Evolutionary conservation across 1,140 invertebrate species (phyloP), one percentile per base, ranked within the genome.

Genomic region (Tigriopus japonicus): DNA sequence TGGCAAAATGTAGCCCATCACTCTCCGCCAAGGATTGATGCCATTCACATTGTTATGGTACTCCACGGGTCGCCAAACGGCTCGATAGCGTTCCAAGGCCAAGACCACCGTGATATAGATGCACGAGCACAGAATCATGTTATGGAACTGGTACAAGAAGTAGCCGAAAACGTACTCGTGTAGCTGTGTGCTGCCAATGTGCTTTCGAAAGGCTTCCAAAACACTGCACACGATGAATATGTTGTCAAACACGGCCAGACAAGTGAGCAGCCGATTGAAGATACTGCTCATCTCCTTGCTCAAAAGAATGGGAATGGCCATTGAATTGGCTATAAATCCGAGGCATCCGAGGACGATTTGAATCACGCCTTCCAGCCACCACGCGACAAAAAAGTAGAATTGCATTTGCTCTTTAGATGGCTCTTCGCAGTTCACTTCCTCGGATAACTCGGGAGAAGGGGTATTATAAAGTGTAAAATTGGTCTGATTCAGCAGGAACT

Each of bases 101-200:
- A 58, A 41, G 12, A 58, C 55, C 13, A 58, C 55, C 6, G 55
- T 58, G n/a, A 58, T 41, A 58, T 58, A 58, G 10, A 42, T 58
- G 17, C 28, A 35, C 28, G 17, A 23, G 42, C 28, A 58, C 15
- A 58, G 10, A 6, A 41, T 58, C 55, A 58, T 58, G 28, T 58
- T 58, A 41, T 58, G 55, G n/a, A 58, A 58, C 28, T 58, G 55
- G 40, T 58, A 58, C 12, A 58, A 23, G 41, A 58, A 58, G 28
- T 58, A 58, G 24, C 21, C 55, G 41, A 35, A 58, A 2, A 58
- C 17, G 55, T 58, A 58, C 21, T 58, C 55, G 41, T 58, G 40
- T 3, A 35, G 17, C 15, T 28, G 23, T 2, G 21, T 40, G 17
- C 28, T 41, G n/a, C 40, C 28, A n/a, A 58, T 58, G 55, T 58